phyloP scores from a whole-genome alignment of 2,888 invertebrate genomes.

The Caenorhabditis virilis region DNA sequence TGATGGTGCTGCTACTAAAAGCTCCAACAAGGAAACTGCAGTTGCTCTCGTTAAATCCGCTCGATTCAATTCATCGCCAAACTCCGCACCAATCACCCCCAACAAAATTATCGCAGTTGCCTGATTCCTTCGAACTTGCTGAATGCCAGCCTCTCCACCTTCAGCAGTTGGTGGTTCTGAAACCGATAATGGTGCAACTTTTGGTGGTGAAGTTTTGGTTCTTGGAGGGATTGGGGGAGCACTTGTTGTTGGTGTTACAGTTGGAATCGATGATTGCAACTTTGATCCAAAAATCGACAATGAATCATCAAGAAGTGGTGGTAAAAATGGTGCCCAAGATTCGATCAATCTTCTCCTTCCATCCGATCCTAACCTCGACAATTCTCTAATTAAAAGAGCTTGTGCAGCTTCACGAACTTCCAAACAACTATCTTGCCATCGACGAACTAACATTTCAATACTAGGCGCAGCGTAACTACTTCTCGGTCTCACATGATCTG shows the following conservation, averaged over 20 bases:
- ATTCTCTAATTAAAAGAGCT: conserved; percentile 88
- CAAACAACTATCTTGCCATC: conserved; percentile 98
- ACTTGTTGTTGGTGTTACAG: conserved; percentile 33
- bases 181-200: conserved; percentile 27
- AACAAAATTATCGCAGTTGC: conserved; percentile 94
- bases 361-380: conserved; percentile 84
- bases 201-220: conserved; percentile 37
- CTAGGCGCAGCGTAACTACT: conserved; percentile 86
- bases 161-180: conserved; percentile 38
- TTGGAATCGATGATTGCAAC: conserved; percentile 47
- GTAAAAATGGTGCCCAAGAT: conserved; percentile 92
- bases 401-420: conserved; percentile 95
- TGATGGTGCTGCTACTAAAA: conserved; percentile 85
- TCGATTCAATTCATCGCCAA: conserved; percentile 85
- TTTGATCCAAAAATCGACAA: conserved; percentile 69
- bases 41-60: conserved; percentile 64
- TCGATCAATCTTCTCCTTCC: conserved; percentile 84
- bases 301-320: conserved; percentile 74
- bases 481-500: conserved; percentile 81
- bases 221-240: conserved; percentile 54
- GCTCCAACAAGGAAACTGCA: conserved; percentile 85
- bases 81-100: conserved; percentile 96
- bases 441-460: conserved; percentile 92
- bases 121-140: conserved; percentile 82
- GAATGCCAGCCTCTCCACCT: conserved; percentile 49